Base-by-base conservation (phyloP, 2,888 invertebrate genomes). In the Andrena fulva region DNA sequence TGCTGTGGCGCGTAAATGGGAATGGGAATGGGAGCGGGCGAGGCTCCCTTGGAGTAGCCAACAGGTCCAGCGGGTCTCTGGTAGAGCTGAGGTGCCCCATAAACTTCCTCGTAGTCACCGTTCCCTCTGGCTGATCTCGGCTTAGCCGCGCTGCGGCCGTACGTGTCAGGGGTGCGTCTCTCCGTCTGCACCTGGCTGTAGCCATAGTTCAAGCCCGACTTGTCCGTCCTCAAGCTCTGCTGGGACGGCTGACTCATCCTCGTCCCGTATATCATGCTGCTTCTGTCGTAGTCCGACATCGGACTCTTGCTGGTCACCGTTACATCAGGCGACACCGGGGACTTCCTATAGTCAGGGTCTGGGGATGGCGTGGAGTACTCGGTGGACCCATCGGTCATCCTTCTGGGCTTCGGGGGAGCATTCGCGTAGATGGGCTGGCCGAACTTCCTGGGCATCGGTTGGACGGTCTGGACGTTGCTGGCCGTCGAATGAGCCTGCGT, bases 361-460 rank as follows among this genome's bases (percentile, higher is more conserved):
- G 92, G 91, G 89, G 97, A 96, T 0, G 97, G 96, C 4, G 97
- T 97, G 63, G 96, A 96, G 89, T 97, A 97, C 6, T 92, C 92
- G 48, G 89, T 92, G 52, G 96, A 96, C 10, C 95, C 95, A 90
- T 97, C 97, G 84, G 96, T 97, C 50, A 97, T 95, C 72, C 98
- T 95, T 91, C 97, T 95, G 0, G 98, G 98, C 92, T 98, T 98
- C 0, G 98, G 98, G 12, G 98, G 98, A 2, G 98, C 98, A 94
- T 98, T 98, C 0, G 97, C 98, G 91, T 98, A 98, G 1, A 98
- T 95, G 0, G 98, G 97, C 90, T 97, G 97, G 5, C 95, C 94
- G 83, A 94, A 95, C 78, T 94, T 95, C 77, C 94, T 93, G 4
- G 93, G 90, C 88, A 92, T 85, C 2, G 90, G 93, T 90, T 82